These are phyloP conservation scores for Cardiocondyla obscurior DNA, from an alignment of 1,140 invertebrate genomes.

Conservation along the genomic window DNA sequence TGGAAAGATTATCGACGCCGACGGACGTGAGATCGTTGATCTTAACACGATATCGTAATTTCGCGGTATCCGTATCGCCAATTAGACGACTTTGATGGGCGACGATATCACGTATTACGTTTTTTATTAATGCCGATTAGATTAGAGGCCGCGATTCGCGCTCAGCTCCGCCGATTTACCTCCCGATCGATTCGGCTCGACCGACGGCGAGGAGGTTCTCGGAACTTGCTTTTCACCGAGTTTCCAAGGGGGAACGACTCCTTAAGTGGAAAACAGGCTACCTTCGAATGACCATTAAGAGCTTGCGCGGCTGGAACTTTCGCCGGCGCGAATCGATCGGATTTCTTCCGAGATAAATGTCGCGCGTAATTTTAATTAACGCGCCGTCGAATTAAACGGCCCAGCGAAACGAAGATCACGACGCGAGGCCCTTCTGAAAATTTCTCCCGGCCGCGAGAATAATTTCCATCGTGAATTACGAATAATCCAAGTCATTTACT, in stretches of 20 bases:
- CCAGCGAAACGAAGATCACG: not conserved
- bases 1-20: not conserved
- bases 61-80: slow-evolving; percentile 6
- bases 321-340: slow-evolving; percentile 32
- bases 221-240: slow-evolving; percentile 58
- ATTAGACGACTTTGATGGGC: not conserved
- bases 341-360: not conserved
- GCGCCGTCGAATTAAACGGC: not conserved
- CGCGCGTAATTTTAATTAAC: not conserved
- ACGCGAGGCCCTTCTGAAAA: not conserved
- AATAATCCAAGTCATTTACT: not conserved
- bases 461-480: not conserved
- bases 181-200: slow-evolving; percentile 24
- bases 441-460: not conserved
- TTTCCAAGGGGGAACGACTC: slow-evolving; percentile 50
- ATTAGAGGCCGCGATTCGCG: not conserved
- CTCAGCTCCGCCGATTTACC: no score
- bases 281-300: slow-evolving; percentile 50
- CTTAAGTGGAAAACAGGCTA: slow-evolving; percentile 59
- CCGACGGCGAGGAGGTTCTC: slow-evolving; percentile 59
- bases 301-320: slow-evolving; percentile 61
- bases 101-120: slow-evolving; percentile 6
- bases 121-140: slow-evolving; percentile 26
- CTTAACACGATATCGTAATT: slow-evolving; percentile 29
- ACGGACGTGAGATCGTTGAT: not conserved